These are phyloP conservation scores for Antheraea assamensis DNA, from an alignment of 2,888 invertebrate genomes.

Conservation along the genomic window DNA sequence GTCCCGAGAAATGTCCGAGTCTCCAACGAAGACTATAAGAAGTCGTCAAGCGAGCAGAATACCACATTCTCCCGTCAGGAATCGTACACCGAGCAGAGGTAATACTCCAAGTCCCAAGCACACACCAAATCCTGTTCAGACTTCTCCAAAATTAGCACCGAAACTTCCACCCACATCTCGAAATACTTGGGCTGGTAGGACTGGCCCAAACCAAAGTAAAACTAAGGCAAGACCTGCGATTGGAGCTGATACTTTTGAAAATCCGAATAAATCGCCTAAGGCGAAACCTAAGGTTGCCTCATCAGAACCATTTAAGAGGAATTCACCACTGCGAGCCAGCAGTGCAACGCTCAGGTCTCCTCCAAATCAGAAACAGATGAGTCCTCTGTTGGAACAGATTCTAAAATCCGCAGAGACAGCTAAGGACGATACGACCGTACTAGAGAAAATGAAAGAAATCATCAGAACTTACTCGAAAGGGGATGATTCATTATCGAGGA, in stretches of 20 bases:
- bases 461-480: conserved; percentile 75
- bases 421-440: conserved; percentile 87
- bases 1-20: conserved; percentile 61
- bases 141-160: conserved; percentile 70
- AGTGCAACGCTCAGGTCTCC: conserved; percentile 79
- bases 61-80: conserved; percentile 74
- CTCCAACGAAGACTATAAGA: conserved; percentile 67
- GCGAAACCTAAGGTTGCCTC: conserved; percentile 60
- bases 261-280: conserved; percentile 85
- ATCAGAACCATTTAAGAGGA: conserved; percentile 76
- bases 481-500: conserved; percentile 72
- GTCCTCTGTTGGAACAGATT: conserved; percentile 87
- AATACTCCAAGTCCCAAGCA: conserved; percentile 77
- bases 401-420: conserved; percentile 87
- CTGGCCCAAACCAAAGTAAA: conserved; percentile 67
- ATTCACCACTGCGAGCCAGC: conserved; percentile 75
- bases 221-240: conserved; percentile 66
- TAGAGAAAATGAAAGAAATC: conserved; percentile 88
- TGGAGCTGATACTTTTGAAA: conserved; percentile 72
- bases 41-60: conserved; percentile 73
- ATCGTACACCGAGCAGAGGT: conserved; percentile 60
- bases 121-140: conserved; percentile 56
- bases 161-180: conserved; percentile 77
- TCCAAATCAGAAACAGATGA: conserved; percentile 82
- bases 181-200: conserved; percentile 89